Evolutionary conservation across 2,797 vertebrate species (phyloP).

Genomic region (Dermochelys coriacea): DNA sequence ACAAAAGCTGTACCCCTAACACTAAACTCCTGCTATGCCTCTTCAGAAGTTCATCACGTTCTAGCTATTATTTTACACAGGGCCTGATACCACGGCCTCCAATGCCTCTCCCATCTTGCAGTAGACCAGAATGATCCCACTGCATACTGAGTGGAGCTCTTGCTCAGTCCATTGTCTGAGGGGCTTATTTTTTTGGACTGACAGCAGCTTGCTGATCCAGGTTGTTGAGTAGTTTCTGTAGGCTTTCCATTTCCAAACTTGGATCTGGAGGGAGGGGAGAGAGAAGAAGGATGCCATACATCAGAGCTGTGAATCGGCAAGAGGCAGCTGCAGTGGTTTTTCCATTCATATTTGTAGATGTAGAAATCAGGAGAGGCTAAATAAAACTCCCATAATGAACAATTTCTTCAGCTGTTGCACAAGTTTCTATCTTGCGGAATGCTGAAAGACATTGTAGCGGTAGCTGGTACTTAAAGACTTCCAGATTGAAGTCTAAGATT

Average conservation of each 20-base stretch:
- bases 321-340: not conserved
- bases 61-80: not conserved
- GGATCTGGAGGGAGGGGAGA: not conserved
- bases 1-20: not conserved
- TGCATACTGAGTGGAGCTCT: not conserved
- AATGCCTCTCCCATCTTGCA: not conserved
- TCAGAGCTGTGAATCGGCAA: not conserved
- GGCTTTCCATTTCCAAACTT: slow-evolving; percentile 25
- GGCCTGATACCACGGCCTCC: not conserved
- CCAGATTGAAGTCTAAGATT: slow-evolving; percentile 25
- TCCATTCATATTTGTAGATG: not conserved
- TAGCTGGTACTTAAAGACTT: slow-evolving; percentile 38
- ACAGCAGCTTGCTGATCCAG: not conserved
- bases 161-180: not conserved
- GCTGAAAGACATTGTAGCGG: not conserved
- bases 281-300: not conserved
- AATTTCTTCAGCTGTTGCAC: slow-evolving; percentile 30
- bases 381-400: slow-evolving; percentile 32
- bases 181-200: not conserved
- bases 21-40: not conserved
- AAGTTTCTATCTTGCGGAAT: not conserved
- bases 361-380: not conserved
- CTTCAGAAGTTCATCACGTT: not conserved
- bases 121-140: not conserved
- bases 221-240: slow-evolving; percentile 1